Evolutionary conservation across 2,797 vertebrate genomes (phyloP).

Genomic region (Artibeus jamaicensis): DNA sequence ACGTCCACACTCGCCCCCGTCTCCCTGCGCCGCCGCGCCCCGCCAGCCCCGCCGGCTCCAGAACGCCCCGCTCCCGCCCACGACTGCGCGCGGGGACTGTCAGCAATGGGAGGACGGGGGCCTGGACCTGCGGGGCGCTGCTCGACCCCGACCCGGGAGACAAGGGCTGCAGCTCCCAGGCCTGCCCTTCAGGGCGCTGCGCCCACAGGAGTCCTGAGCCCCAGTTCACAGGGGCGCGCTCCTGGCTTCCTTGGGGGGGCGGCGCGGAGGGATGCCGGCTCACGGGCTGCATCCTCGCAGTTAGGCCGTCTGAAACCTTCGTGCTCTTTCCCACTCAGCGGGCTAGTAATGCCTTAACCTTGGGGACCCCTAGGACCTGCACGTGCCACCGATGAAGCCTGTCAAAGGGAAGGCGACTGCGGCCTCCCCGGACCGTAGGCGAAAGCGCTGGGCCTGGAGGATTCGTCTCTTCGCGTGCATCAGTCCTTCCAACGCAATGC

Average conservation of each 20-base stretch:
- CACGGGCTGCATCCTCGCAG: rapidly evolving
- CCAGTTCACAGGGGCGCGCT: not conserved
- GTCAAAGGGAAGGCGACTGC: rapidly evolving
- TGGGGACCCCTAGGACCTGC: not conserved
- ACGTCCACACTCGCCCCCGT: not conserved
- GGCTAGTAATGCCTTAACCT: not conserved
- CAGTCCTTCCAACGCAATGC: too few species aligned
- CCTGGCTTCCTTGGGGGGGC: not conserved
- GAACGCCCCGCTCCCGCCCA: not conserved
- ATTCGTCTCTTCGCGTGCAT: not conserved
- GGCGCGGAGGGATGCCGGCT: rapidly evolving
- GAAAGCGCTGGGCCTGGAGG: not conserved
- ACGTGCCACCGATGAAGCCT: not conserved
- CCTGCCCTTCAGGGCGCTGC: not conserved
- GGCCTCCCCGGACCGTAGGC: not conserved
- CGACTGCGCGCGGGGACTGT: not conserved
- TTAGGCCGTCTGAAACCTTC: not conserved
- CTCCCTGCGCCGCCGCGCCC: rapidly evolving
- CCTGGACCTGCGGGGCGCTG: not conserved
- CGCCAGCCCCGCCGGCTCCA: rapidly evolving
- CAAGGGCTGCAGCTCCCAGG: not conserved
- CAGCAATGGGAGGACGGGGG: too few species aligned
- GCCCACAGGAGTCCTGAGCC: not conserved
- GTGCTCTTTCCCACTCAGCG: not conserved
- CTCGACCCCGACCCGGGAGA: not conserved